These are phyloP conservation scores for Villa cingulata DNA, from an alignment of 2,888 invertebrate species.

Conservation along the genomic window DNA sequence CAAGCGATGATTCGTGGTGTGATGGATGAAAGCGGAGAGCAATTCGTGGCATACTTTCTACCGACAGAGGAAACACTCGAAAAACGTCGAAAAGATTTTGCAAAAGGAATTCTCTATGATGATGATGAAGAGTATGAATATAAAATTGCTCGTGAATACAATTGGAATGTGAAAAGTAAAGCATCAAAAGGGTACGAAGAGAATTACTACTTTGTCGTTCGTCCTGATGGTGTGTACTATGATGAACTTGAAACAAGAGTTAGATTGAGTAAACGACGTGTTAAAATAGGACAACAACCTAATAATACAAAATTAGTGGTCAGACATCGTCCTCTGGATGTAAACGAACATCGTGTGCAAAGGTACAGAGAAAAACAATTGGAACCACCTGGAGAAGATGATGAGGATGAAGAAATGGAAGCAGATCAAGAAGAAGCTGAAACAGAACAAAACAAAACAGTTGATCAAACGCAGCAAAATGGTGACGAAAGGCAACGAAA, in stretches of 20 bases:
- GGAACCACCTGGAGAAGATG: conserved; percentile 65
- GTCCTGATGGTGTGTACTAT: conserved; percentile 83
- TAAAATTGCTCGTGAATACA: conserved; percentile 94
- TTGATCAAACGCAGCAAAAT: background rate
- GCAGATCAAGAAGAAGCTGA: conserved; percentile 36
- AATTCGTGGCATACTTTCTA: conserved; percentile 97
- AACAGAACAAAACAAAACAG: conserved; percentile 18
- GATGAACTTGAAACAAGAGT: conserved; percentile 93
- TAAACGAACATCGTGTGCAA: conserved; percentile 74
- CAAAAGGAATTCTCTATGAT: conserved; percentile 61
- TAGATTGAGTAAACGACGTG: conserved; percentile 80
- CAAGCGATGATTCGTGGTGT: conserved; percentile 99
- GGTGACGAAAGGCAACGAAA: conserved; percentile 19
- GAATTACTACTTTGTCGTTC: conserved; percentile 89
- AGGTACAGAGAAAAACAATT: conserved; percentile 73
- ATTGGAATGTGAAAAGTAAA: conserved; percentile 99
- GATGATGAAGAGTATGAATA: conserved; percentile 93
- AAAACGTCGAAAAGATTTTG: conserved; percentile 73
- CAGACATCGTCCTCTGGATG: conserved; percentile 75
- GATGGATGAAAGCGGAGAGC: conserved; percentile 97
- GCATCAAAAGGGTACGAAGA: conserved; percentile 90
- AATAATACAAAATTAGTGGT: conserved; percentile 55
- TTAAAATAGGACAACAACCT: conserved; percentile 52
- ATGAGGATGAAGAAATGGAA: conserved; percentile 49
- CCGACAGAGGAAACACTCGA: conserved; percentile 85